Percentiles rank a stretch among this genome's conserved stretches.
Conservation (phyloP, 2,888 invertebrate genomes). For the Miltochrista miniata region DNA sequence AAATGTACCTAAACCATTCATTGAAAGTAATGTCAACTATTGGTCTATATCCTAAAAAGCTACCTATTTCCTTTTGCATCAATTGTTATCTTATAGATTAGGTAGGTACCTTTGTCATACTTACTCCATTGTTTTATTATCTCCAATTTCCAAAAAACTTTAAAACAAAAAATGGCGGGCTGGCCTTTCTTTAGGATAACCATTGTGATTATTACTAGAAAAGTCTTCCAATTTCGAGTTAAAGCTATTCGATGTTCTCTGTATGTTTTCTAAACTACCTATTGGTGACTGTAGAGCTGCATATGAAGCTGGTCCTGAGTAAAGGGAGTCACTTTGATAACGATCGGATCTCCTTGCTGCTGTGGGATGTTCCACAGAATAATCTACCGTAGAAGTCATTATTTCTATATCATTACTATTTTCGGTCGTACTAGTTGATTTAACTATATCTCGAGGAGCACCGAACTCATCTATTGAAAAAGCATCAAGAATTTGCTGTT, state of each 20-base stretch:
- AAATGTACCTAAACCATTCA: too few relatives aligned
- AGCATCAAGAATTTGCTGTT: slow-evolving; percentile 59
- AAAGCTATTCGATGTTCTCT: slow-evolving; percentile 42
- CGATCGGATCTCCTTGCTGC: slow-evolving; percentile 41
- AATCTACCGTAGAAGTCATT: slow-evolving; percentile 55
- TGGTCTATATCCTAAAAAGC: too few relatives aligned
- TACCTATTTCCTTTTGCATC: too few relatives aligned
- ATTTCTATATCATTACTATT: slow-evolving; percentile 41
- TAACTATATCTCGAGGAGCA: slow-evolving; percentile 46
- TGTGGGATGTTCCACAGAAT: slow-evolving; percentile 53
- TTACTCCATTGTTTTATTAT: too few relatives aligned
- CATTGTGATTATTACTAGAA: slow-evolving; percentile 50
- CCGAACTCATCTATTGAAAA: slow-evolving; percentile 65
- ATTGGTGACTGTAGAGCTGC: slow-evolving; percentile 70
- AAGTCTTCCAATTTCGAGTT: slow-evolving; percentile 67
- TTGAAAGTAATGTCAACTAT: too few relatives aligned
- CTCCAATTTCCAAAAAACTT: too few relatives aligned
- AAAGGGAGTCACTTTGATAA: slow-evolving; percentile 50
- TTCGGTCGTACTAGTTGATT: slow-evolving; percentile 34
- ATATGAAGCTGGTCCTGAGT: slow-evolving; percentile 74
- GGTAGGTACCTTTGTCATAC: too few relatives aligned
- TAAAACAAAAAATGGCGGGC: slow-evolving; percentile 45
- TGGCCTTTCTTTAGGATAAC: slow-evolving; percentile 61
- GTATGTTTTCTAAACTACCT: slow-evolving; percentile 55
- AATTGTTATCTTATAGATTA: not conserved